Evolutionary conservation across 2,888 invertebrate species (phyloP), one percentile per base, ranked within the genome.

Genomic region (Pseudococcus viburni): DNA sequence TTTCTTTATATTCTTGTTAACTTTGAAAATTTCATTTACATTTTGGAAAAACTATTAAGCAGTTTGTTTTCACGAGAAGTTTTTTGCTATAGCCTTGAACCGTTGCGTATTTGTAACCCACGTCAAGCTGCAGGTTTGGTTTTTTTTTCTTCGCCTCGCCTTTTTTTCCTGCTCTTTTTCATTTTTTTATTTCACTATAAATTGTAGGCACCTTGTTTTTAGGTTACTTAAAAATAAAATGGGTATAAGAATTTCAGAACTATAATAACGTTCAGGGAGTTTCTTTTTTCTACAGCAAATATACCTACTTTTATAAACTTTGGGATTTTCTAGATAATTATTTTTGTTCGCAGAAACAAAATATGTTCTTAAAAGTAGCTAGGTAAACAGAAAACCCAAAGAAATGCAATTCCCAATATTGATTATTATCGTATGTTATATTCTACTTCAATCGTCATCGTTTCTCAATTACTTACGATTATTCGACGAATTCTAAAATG

Each of bases 1-100:
- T 73, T 33, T 73, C 26, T 17, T 73, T 73, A 7, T 73, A 7
- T 73, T 73, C 73, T 73, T 73, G 73, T 73, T 73, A 73, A 73
- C 73, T 73, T 73, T 73, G 73, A 15, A 73, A 73, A 73, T 73
- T 73, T 73, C 73, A 73, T 73, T 73, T 73, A 73, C 73, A 73
- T 73, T 73, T 73, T 64, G 64, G 17, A 33, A 33, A 33, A 73
- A 73, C 73, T 73, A 73, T 73, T 73, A 73, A 73, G 17, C 33
- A 73, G 73, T 73, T 73, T 73, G 73, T 73, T 73, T 73, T 73
- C 64, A 73, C 73, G 33, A 73, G 33, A 73, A 73, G 33, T 73
- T 73, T 73, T 8, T 11, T 22, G 51, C 55, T 12, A n/a, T 33
- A 39, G 9, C 73, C 73, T 73, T 73, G 73, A 73, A 73, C 73